Percentiles rank a stretch among this genome's conserved stretches.
Conservation (phyloP, 2,113 vertebrate species). For the Emydocephalus ijimae region DNA sequence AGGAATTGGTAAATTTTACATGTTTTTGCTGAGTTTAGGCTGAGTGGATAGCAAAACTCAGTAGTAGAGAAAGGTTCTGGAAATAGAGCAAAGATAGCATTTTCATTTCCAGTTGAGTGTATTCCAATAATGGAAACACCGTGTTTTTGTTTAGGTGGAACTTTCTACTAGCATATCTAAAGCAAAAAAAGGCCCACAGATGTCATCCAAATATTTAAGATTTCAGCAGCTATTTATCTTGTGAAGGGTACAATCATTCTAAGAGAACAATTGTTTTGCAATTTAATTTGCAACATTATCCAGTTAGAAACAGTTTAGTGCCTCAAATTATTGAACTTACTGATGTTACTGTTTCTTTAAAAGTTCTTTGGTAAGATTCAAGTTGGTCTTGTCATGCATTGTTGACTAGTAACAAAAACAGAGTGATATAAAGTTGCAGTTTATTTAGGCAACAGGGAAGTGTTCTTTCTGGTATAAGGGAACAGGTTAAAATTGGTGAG, state of each 20-base stretch:
- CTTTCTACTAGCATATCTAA: neutral
- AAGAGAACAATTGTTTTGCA: neutral
- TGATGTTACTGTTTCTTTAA: slow-evolving; percentile 7
- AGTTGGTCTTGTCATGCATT: slow-evolving; percentile 6
- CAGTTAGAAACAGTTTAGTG: neutral
- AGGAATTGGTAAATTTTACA: neutral
- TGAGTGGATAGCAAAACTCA: neutral
- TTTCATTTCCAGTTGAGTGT: neutral
- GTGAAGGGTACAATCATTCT: neutral
- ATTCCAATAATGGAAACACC: neutral
- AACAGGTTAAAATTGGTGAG: slow-evolving; percentile 10
- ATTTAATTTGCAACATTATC: neutral
- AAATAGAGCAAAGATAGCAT: neutral
- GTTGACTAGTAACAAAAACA: slow-evolving; percentile 5
- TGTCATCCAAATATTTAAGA: neutral
- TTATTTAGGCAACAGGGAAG: neutral
- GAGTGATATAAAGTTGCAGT: neutral
- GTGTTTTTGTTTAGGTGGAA: neutral
- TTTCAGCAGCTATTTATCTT: neutral
- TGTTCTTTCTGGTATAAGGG: neutral
- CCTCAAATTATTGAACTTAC: neutral
- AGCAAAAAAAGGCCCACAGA: neutral
- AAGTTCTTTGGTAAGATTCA: neutral
- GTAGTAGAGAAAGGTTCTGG: neutral
- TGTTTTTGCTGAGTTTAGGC: neutral